Evolutionary conservation across 2,888 invertebrate species (phyloP).

Genomic region (Trichopoda pennipes): DNA sequence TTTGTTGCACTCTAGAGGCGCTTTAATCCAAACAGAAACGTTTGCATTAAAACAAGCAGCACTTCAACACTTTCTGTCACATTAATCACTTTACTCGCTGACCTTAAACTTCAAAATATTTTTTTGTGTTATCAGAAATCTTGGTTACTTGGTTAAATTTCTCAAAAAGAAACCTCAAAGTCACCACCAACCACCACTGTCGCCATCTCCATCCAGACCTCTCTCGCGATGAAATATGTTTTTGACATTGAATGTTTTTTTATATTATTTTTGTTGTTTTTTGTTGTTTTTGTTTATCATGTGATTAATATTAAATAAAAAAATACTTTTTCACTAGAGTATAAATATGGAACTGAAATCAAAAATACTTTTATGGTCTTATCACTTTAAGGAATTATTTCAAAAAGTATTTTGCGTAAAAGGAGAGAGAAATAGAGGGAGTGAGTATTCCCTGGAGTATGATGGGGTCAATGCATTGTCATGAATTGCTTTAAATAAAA

Average conservation of each 20-base stretch:
- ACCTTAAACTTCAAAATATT: slow-evolving; percentile 47
- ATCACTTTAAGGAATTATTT: slow-evolving; percentile 17
- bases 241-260: slow-evolving; percentile 63
- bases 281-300: slow-evolving; percentile 48
- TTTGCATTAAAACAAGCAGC: too few species aligned
- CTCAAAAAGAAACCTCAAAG: background rate
- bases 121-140: background rate
- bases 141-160: slow-evolving; percentile 34
- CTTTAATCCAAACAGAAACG: too few species aligned
- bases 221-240: background rate
- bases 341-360: slow-evolving; percentile 12
- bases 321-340: slow-evolving; percentile 14
- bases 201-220: too few species aligned
- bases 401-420: slow-evolving; percentile 12
- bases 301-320: slow-evolving; percentile 1
- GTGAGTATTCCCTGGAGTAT: slow-evolving; percentile 21
- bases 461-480: slow-evolving; percentile 56
- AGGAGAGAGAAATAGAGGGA: background rate
- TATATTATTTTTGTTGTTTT: background rate
- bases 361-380: slow-evolving; percentile 18
- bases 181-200: background rate
- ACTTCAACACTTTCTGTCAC: background rate
- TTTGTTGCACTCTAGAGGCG: too few species aligned
- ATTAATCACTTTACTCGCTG: slow-evolving; percentile 16
- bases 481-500: slow-evolving; percentile 50